Conservation (phyloP, 2,113 vertebrate genomes). For the Rousettus leschenaultii region DNA sequence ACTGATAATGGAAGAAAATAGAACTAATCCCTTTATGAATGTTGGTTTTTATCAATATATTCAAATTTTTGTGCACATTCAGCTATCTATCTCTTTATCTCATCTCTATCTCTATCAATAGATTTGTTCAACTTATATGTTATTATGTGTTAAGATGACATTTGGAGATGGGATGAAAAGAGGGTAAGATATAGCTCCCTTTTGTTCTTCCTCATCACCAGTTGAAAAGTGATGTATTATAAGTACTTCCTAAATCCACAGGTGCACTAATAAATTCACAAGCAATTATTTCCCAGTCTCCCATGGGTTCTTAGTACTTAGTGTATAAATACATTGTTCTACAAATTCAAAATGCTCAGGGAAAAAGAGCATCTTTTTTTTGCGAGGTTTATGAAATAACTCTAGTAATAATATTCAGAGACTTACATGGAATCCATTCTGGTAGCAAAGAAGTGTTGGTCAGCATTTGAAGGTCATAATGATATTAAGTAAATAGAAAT, state of each 20-base stretch:
- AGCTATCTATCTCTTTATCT: neutral
- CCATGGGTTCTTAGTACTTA: neutral
- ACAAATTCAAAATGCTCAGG: neutral
- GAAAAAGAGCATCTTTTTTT: neutral
- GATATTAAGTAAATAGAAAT: neutral
- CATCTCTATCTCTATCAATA: neutral
- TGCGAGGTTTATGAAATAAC: neutral
- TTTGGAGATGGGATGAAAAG: neutral
- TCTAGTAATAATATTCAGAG: neutral
- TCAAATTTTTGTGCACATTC: neutral
- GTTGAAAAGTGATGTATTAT: neutral
- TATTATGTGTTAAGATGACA: neutral
- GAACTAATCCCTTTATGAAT: slow-evolving; percentile 11
- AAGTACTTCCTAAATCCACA: neutral
- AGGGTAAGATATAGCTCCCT: neutral
- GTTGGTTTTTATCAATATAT: neutral
- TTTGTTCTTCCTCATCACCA: neutral
- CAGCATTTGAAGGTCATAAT: neutral
- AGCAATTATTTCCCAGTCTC: neutral
- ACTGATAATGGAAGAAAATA: neutral
- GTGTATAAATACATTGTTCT: neutral
- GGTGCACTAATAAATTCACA: neutral
- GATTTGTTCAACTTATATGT: neutral
- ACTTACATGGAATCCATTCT: neutral
- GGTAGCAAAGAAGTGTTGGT: neutral